Evolutionary conservation across 2,797 vertebrate species (phyloP).

Genomic region (Austrolebias charrua): DNA sequence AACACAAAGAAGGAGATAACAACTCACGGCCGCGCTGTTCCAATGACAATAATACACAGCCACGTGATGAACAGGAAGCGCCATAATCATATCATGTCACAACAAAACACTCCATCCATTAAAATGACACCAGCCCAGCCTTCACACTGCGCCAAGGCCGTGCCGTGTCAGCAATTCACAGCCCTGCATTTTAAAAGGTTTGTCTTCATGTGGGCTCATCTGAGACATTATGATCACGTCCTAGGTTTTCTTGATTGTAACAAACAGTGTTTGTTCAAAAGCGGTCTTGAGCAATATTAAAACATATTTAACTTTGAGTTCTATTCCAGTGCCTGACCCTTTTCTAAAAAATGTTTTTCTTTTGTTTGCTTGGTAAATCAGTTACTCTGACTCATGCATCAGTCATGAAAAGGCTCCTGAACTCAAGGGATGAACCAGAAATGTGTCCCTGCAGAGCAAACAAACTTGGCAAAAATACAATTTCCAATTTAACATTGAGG

Average conservation of each 20-base stretch:
- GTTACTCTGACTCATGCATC: too few species aligned
- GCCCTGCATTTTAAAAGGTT: slow-evolving; percentile 57
- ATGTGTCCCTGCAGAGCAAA: too few species aligned
- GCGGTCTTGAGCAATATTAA: too few species aligned
- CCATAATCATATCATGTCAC: slow-evolving; percentile 53
- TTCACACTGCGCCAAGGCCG: slow-evolving; percentile 41
- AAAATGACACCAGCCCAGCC: slow-evolving; percentile 41
- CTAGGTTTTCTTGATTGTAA: slow-evolving; percentile 5
- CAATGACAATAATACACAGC: slow-evolving; percentile 26
- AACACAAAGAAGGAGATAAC: slow-evolving; percentile 55
- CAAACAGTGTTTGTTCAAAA: too few species aligned
- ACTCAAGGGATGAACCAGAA: too few species aligned
- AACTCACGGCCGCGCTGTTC: slow-evolving; percentile 15
- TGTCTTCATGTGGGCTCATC: slow-evolving; percentile 47
- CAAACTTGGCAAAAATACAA: too few species aligned
- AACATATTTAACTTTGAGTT: too few species aligned
- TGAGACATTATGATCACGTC: slow-evolving; percentile 21
- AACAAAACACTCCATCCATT: slow-evolving; percentile 25
- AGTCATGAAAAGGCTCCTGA: too few species aligned
- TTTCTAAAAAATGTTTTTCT: too few species aligned
- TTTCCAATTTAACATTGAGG: too few species aligned
- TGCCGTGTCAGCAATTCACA: slow-evolving; percentile 49
- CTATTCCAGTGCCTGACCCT: too few species aligned
- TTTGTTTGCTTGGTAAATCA: too few species aligned
- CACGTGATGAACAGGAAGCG: slow-evolving; percentile 57